These are phyloP conservation scores for Ligdia adustata DNA, from an alignment of 2,888 invertebrate genomes.

Conservation along the genomic window DNA sequence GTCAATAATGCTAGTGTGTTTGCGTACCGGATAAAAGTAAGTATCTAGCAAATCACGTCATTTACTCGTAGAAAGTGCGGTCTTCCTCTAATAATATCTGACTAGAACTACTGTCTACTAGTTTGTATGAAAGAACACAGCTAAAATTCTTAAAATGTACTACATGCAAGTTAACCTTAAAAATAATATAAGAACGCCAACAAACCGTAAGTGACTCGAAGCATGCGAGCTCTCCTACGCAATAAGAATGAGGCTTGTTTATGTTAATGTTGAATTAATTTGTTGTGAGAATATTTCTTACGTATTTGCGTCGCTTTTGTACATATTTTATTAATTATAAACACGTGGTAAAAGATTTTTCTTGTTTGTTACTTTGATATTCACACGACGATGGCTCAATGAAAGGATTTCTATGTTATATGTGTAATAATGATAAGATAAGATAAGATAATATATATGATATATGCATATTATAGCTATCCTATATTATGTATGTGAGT, in stretches of 20 bases:
- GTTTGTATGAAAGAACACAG: neutral
- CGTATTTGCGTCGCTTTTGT: constrained; percentile 27
- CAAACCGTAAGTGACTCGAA: constrained; percentile 30
- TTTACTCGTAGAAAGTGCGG: no score
- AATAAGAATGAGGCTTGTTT: constrained; percentile 36
- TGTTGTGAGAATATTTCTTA: constrained; percentile 25
- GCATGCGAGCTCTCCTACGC: constrained; percentile 43
- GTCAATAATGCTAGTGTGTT: no score
- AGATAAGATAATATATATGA: no score
- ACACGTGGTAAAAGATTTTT: neutral
- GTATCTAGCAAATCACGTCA: no score
- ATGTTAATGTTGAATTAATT: constrained; percentile 48
- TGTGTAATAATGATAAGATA: no score
- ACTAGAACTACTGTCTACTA: no score
- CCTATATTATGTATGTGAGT: no score
- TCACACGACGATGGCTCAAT: no score
- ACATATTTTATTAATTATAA: neutral
- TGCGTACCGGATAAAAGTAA: no score
- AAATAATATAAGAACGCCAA: constrained; percentile 6
- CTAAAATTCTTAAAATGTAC: neutral
- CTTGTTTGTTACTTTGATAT: neutral
- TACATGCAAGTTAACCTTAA: constrained; percentile 1
- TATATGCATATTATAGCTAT: no score
- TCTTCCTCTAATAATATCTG: no score
- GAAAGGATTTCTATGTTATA: no score